Base-by-base conservation (phyloP, 2,888 invertebrate genomes). In the Arrhopalites spinosus region DNA sequence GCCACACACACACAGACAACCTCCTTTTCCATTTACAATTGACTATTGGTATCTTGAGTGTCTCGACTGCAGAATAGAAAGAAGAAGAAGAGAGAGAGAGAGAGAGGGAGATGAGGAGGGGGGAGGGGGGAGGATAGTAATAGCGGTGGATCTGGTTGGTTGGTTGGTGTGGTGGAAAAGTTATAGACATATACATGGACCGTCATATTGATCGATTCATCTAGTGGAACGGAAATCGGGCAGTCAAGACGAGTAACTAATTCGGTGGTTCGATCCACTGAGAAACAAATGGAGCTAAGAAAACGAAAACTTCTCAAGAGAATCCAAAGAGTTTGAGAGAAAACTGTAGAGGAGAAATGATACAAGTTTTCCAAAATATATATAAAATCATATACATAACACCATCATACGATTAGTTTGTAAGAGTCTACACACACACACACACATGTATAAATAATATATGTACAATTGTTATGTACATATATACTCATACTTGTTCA, bases 201-300 rank as follows among this genome's bases (percentile, higher is more conserved):
- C 36, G 50, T 15, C 15, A 23, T 68, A 68, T 68, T 68, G 68
- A 68, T 68, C 68, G 50, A 68, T 50, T 68, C 67, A 67, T 50
- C 68, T 68, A 36, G 20, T 68, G 50, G 68, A 47, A 68, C 27
- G 68, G 50, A 68, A 68, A 68, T 68, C 68, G 50, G 63, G 29
- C 68, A 68, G 68, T 68, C 68, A 68, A 29, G 68, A 68, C 17
- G 36, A 36, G 45, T 43, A 25, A 59, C 5, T 25, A 50, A 66
- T 30, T 66, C 27, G 30, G n/a, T 66, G 43, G 43, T 66, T 66
- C 66, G 66, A 66, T 66, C 66, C 66, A 66, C 66, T 66, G 66
- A 66, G 66, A 66, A 68, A 68, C 50, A 68, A 68, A 68, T 68
- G 67, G 50, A 47, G 68, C 68, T 68, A 50, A n/a, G 50, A 50